Percentiles rank a stretch among this genome's conserved stretches.
phyloP scores from a whole-genome alignment of 2,797 vertebrate genomes.

The Bradypus variegatus region DNA sequence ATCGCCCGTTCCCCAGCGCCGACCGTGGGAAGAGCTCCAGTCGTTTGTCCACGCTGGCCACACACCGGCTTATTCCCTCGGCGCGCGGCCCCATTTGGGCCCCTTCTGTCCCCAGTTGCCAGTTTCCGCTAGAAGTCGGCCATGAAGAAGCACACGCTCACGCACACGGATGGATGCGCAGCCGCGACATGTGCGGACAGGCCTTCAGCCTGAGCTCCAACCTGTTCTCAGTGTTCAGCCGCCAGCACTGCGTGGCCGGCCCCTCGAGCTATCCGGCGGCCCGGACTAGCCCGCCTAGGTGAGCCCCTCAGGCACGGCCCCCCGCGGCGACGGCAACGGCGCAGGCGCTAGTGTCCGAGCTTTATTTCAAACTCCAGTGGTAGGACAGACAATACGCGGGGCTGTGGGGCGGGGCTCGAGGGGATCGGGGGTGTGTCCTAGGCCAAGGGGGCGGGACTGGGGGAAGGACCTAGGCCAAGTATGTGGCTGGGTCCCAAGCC shows the following conservation, averaged over 20 bases:
- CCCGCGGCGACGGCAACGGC: neutral
- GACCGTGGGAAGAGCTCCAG: slow-evolving; percentile 76
- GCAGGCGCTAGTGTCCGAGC: neutral
- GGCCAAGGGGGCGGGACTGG: neutral
- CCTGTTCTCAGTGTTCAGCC: neutral
- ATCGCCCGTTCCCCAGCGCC: slow-evolving; percentile 72
- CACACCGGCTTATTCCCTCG: slow-evolving; percentile 77
- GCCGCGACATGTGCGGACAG: too few species aligned
- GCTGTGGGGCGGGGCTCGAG: neutral
- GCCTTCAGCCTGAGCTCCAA: neutral
- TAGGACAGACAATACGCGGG: neutral
- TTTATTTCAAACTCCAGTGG: slow-evolving; percentile 53
- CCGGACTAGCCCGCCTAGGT: neutral
- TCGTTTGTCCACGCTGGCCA: slow-evolving; percentile 74
- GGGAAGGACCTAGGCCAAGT: neutral
- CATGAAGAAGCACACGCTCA: slow-evolving; percentile 66
- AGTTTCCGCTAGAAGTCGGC: slow-evolving; percentile 75
- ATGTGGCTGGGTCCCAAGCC: neutral
- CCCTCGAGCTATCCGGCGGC: neutral
- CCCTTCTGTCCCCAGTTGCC: slow-evolving; percentile 72
- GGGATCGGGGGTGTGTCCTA: neutral
- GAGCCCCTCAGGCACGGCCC: neutral
- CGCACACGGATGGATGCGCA: slow-evolving; percentile 67
- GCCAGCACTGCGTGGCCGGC: neutral
- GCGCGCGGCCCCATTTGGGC: slow-evolving; percentile 74